Evolutionary conservation across 2,113 vertebrate genomes (phyloP).

Genomic region (Cervus canadensis): DNA sequence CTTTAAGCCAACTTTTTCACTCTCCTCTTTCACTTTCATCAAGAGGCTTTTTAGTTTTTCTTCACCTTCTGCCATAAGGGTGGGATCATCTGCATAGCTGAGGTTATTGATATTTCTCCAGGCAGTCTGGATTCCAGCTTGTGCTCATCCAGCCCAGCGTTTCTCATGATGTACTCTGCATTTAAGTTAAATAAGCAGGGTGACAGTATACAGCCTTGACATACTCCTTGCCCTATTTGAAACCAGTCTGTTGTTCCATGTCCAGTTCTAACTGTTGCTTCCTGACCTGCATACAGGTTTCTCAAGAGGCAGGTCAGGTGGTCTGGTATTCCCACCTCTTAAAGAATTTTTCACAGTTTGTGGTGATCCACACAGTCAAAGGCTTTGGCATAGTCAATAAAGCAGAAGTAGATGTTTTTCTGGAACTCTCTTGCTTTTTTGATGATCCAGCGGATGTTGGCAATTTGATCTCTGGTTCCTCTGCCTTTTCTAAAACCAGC

Average conservation of each 20-base stretch:
- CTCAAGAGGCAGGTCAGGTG: neutral
- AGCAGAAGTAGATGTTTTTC: neutral
- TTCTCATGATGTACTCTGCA: neutral
- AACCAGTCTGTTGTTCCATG: neutral
- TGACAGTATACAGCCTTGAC: neutral
- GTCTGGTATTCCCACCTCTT: neutral
- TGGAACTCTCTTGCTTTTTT: neutral
- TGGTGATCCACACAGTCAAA: neutral
- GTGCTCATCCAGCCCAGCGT: neutral
- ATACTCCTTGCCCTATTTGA: neutral
- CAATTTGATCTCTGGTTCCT: neutral
- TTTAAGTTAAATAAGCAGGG: neutral
- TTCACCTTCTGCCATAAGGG: neutral
- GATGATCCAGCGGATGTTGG: rapidly evolving
- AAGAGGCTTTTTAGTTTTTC: neutral
- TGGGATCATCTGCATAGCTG: neutral
- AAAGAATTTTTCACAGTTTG: neutral
- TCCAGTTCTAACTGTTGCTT: neutral
- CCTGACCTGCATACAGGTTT: neutral
- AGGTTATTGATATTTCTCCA: neutral
- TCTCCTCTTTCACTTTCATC: neutral
- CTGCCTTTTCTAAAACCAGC: neutral
- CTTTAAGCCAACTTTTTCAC: neutral
- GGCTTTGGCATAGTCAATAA: neutral
- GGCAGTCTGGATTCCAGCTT: rapidly evolving